These are phyloP conservation scores for Catharus ustulatus DNA, from an alignment of 2,797 vertebrate species.

Conservation along the genomic window DNA sequence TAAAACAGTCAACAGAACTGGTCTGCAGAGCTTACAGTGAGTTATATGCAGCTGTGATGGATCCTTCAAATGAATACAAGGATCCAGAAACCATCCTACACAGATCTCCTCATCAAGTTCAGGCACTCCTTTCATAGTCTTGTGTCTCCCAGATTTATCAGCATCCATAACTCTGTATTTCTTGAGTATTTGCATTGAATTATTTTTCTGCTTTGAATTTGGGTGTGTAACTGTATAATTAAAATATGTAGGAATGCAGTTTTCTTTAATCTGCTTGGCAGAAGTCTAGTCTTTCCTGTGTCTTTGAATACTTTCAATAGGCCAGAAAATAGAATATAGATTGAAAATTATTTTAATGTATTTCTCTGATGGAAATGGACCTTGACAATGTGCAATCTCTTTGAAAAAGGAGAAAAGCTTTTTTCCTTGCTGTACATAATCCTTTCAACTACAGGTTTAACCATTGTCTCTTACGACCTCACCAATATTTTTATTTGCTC, in stretches of 20 bases:
- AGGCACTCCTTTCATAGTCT: constrained; percentile 87
- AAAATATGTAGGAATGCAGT: background rate
- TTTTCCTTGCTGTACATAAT: constrained; percentile 43
- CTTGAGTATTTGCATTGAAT: background rate
- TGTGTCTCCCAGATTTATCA: background rate
- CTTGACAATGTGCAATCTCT: background rate
- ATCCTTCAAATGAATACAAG: constrained; percentile 85
- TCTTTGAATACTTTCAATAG: constrained; percentile 30
- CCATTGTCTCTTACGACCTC: background rate
- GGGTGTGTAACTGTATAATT: background rate
- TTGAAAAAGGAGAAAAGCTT: constrained; percentile 50
- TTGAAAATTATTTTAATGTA: constrained; percentile 48
- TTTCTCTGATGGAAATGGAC: constrained; percentile 11
- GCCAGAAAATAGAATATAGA: constrained; percentile 57
- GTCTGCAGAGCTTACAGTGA: constrained; percentile 92
- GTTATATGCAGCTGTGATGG: constrained; percentile 86
- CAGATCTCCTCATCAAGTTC: constrained; percentile 92
- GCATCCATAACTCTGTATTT: background rate
- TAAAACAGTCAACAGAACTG: constrained; percentile 92
- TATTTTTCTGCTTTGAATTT: constrained; percentile 38
- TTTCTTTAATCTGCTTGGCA: constrained; percentile 12
- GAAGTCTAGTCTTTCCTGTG: constrained; percentile 10
- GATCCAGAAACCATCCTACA: constrained; percentile 88
- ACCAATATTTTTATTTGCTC: background rate
- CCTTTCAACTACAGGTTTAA: background rate